A percentile compares a stretch with the other conserved stretches of the same genome.
These are phyloP conservation scores for Circaetus gallicus DNA, from an alignment of 2,113 vertebrate species.

Conservation along the genomic window DNA sequence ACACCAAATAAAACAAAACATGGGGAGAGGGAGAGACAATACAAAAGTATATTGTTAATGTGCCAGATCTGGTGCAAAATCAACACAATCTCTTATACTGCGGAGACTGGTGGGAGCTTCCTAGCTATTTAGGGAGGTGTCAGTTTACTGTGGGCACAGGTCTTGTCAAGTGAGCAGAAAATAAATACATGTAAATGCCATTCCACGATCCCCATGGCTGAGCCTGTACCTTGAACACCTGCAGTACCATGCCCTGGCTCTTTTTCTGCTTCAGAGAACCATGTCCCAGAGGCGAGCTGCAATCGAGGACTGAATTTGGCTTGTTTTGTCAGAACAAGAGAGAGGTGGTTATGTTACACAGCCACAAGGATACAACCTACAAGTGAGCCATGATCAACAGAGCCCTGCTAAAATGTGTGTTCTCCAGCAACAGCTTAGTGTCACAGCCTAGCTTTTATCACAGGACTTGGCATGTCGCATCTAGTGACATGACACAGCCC, in stretches of 20 bases:
- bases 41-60: not conserved
- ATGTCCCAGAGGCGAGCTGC: not conserved
- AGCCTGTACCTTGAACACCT: not conserved
- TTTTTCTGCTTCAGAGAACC: not conserved
- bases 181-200: not conserved
- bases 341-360: not conserved
- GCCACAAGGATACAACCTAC: not conserved
- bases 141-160: not conserved
- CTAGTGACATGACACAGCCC: not conserved
- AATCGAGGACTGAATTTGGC: not conserved
- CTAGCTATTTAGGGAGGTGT: not conserved
- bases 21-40: not conserved
- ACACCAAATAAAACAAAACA: not conserved
- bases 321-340: not conserved
- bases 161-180: not conserved
- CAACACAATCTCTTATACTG: not conserved
- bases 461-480: not conserved
- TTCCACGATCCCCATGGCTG: fast-evolving
- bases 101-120: not conserved
- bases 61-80: not conserved
- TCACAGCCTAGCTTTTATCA: not conserved
- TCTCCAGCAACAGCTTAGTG: not conserved
- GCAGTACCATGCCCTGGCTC: not conserved
- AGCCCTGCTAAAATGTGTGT: not conserved
- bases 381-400: not conserved